Base-by-base conservation (phyloP, 2,888 invertebrate species). In the Lycophotia porphyrea region DNA sequence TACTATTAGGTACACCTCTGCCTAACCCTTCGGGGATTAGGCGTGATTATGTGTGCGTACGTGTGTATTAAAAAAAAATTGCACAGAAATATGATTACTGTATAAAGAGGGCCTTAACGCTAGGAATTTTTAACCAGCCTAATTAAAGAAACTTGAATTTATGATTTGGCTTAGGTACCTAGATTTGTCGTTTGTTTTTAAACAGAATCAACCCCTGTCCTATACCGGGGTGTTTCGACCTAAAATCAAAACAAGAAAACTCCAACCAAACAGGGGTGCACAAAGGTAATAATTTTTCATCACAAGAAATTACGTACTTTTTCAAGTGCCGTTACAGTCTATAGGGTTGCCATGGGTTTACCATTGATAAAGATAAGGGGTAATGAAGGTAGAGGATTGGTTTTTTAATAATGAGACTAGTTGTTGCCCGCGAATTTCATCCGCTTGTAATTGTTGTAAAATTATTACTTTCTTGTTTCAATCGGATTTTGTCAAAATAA, bases 241-340 rank as follows among this genome's bases (percentile, higher is more conserved):
- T 49, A 65, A 75, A 81, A 60, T 75, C 47, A 75, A 74, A 81
- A 49, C 75, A 65, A 58, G 64, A 31, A 65, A 74, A 65, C 49
- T 78, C 49, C 21, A 65, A 74, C 49, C 21, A 65, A 74, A 36
- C 58, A 81, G 34, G 76, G 76, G 64, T 34, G 63, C 31, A 36
- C 13, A 42, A 13, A 36, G 15, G 77, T 68, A 80, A 89, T 88
- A 80, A 88, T 88, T 89, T 86, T 86, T 81, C 86, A 88, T 88
- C 83, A 81, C 84, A 74, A 79, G 73, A 81, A 81, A 82, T 87
- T 88, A 88, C 81, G 76, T 83, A 88, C 84, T 75, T 78, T 36
- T 42, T 21, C 58, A 78, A 78, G 81, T 81, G 55, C n/a, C 55
- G 49, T 78, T 74, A 49, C 15, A 42, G 27, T 74, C 39, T 55